phyloP scores from a whole-genome alignment of 2,888 invertebrate species.

The Dysmachus trigonus region DNA sequence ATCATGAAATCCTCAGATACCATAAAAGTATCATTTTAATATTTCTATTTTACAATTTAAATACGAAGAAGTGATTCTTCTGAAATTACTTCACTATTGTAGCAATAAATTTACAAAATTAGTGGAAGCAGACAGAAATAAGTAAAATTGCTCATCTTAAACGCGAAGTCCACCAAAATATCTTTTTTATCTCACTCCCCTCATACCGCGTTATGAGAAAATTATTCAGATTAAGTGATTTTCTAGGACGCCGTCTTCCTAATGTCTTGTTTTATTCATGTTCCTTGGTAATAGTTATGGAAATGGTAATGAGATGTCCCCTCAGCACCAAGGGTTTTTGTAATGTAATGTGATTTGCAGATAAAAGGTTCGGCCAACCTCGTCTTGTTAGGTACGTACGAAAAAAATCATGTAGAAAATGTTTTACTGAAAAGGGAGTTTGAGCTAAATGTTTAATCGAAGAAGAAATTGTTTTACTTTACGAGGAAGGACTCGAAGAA shows the following conservation, averaged over 20 bases:
- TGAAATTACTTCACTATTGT: neutral
- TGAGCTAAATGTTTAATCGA: neutral
- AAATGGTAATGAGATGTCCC: conserved; percentile 14
- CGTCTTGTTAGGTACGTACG: neutral
- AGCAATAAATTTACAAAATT: neutral
- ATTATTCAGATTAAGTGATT: conserved; percentile 29
- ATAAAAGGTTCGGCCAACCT: neutral
- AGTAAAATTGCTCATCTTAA: neutral
- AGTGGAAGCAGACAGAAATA: neutral
- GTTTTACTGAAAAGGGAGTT: neutral
- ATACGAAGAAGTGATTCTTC: neutral
- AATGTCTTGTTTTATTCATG: conserved; percentile 25
- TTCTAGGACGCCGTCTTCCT: neutral
- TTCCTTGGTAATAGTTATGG: neutral
- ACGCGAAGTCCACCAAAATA: neutral
- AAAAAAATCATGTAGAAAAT: neutral
- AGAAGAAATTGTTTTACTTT: neutral
- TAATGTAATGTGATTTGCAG: neutral
- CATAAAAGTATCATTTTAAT: too few species aligned
- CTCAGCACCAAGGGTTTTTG: neutral
- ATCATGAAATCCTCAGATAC: neutral
- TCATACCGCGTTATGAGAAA: conserved; percentile 15
- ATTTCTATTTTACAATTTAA: neutral
- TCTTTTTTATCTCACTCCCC: neutral
- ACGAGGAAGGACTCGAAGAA: neutral